Base-by-base conservation (phyloP, 2,113 vertebrate species). In the Cynoglossus semilaevis region DNA sequence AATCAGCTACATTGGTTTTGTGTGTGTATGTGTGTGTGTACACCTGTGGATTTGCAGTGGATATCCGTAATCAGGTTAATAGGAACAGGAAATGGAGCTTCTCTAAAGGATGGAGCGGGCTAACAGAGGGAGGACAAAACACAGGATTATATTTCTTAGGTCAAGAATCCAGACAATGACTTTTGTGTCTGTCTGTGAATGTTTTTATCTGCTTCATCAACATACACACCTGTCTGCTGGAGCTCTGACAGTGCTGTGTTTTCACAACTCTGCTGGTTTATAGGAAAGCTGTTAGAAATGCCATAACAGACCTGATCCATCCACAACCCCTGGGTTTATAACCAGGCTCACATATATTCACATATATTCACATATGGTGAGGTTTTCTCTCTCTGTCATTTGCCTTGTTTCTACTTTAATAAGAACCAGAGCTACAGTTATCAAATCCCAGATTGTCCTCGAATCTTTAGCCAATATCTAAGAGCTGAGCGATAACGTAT, bases 21-120 rank as follows among this genome's bases (percentile, higher is more conserved):
- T 59, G 51, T 51, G 19, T 70, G 12, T 63, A 4, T 41, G 36
- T 54, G 51, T 8, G 13, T 22, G 55, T 49, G 77, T 63, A 65
- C 49, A 60, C 54, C 50, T 74, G 56, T 50, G 51, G 57, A 72
- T 76, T 79, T 78, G 9, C 45, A 63, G 63, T 64, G 54, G 45
- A 63, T 63, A 52, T 81, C 42, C 49, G 48, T 85, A 87, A 88
- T 83, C 66, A 77, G 69, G 67, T 80, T 85, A 83, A 84, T 76
- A 72, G 67, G 61, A 70, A 70, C 70, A 80, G 82, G 79, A 88
- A 80, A 83, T 82, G 59, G 85, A 84, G 67, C 58, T 77, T 76
- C 64, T 67, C 51, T 67, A 72, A 54, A 74, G 67, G 71, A 62
- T 58, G 62, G 64, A 63, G 53, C 57, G 44, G 64, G 57, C n/a